Base-by-base conservation (phyloP, 2,113 vertebrate genomes). In the Oreochromis niloticus region DNA sequence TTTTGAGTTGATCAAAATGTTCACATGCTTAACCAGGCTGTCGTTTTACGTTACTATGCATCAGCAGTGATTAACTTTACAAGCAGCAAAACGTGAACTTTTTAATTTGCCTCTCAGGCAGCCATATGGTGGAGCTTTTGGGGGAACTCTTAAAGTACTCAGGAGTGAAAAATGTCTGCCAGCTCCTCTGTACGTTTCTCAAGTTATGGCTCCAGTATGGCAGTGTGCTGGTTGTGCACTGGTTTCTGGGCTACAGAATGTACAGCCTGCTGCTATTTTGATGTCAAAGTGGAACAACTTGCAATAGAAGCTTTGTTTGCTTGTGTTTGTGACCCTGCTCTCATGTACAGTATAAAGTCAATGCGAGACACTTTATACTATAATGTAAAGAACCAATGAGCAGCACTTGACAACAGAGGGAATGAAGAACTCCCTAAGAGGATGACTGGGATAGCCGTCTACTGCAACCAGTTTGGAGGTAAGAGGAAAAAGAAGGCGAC, bases 221-320 rank as follows among this genome's bases (percentile, higher is more conserved):
- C 22, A 6, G 39, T 24, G 66, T 24, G 66, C 39, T 71, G 36
- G 12, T 1, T 11, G 5, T 48, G 41, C 68, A 30, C 68, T 75
- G 24, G 41, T 75, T 73, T 17, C 68, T 27, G 68, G n/a, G 39
- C 66, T 0, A 27, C 2, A 43, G 13, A 41, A 24, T 43, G 39
- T 27, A 71, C 1, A 24, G 6, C 41, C 4, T 73, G 66, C 36
- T 73, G 13, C 22, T 27, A 46, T 22, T 12, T 68, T 14, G 19
- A 46, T 9, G 71, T 48, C 0, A 19, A 48, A 19, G 24, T 2
- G 24, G 71, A 75, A 30, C 71, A 48, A 48, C 4, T 30, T 27
- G 13, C 43, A 48, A 75, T 9, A 12, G 24, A 17, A 17, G 71
- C 0, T 48, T 17, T 0, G 6, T 9, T 48, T 30, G 1, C 1